Base-by-base conservation (phyloP, 2,888 invertebrate genomes). In the Uloborus plumipes region DNA sequence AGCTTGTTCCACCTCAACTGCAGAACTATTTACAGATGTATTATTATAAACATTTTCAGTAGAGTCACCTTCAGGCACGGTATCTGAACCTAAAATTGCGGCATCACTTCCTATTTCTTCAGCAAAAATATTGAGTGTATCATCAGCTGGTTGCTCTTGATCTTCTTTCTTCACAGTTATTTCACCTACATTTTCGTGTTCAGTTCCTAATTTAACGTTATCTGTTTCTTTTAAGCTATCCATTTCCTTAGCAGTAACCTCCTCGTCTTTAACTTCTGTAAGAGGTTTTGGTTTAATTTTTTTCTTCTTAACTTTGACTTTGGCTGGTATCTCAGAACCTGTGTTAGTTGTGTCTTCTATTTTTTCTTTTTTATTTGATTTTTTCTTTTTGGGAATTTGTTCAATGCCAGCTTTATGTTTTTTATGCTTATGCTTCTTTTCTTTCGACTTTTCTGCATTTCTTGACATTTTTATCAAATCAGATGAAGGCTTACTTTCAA, bases 341-440 rank as follows among this genome's bases (percentile, higher is more conserved):
- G 67, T 71, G 74, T 82, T 67, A 72, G 84, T 72, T 49, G 89
- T 89, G 72, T 88, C 85, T 87, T 88, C 76, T 86, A 77, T 88
- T 81, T 87, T 87, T 79, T 88, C 88, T 86, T 87, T 88, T 87
- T 87, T 85, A 85, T 89, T 85, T 91, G 75, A 67, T 9, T 39
- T 39, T n/a, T 67, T 77, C 92, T 87, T 91, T 91, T 85, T 91
- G 22, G 91, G 91, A 73, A 91, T 91, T 81, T 90, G 90, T n/a
- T 91, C 91, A 50, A 91, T 91, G 86, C 91, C 91, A 55, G 9
- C 22, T 72, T 84, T 86, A 64, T 85, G 77, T 50, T 86, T 84
- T 59, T 81, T 86, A 89, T 90, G 88, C 89, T 89, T 67, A 88
- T 88, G 61, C 86, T 87, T 76, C 87, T 89, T 87, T 91, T 91